phyloP scores from a whole-genome alignment of 2,113 vertebrate genomes.

The Chloebia gouldiae region DNA sequence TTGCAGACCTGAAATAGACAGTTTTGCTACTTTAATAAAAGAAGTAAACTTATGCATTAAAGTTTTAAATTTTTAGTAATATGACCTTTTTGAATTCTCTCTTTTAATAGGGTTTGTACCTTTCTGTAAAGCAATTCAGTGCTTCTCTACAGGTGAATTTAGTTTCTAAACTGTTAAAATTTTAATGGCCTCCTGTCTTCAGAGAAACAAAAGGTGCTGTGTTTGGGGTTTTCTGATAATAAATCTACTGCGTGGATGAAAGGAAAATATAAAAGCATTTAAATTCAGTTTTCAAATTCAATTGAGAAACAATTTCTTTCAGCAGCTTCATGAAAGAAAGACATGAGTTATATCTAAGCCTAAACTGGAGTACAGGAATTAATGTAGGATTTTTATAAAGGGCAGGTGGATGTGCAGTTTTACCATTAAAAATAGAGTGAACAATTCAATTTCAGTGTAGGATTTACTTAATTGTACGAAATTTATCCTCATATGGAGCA shows the following conservation, averaged over 20 bases:
- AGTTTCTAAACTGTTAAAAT: slow-evolving; percentile 69
- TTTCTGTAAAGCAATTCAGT: slow-evolving; percentile 57
- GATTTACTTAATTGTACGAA: background rate
- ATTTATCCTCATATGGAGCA: background rate
- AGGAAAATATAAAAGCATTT: slow-evolving; percentile 54
- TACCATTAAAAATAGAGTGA: background rate
- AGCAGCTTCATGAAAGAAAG: background rate
- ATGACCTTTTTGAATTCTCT: slow-evolving; percentile 27
- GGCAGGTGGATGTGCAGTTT: background rate
- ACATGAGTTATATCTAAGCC: background rate
- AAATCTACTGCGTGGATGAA: slow-evolving; percentile 43
- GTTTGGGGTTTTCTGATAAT: slow-evolving; percentile 50
- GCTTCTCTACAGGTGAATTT: slow-evolving; percentile 61
- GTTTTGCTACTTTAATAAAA: slow-evolving; percentile 40
- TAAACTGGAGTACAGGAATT: background rate
- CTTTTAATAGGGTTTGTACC: slow-evolving; percentile 44
- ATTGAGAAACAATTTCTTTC: slow-evolving; percentile 52
- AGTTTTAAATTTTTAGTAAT: slow-evolving; percentile 51
- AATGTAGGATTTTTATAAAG: background rate
- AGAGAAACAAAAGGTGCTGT: slow-evolving; percentile 66
- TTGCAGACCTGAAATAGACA: background rate
- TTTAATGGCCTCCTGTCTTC: slow-evolving; percentile 68
- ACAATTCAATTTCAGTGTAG: background rate
- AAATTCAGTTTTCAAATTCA: slow-evolving; percentile 23
- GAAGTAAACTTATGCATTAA: slow-evolving; percentile 60